phyloP scores from a whole-genome alignment of 2,888 invertebrate species.

The Epistrophe eligans region DNA sequence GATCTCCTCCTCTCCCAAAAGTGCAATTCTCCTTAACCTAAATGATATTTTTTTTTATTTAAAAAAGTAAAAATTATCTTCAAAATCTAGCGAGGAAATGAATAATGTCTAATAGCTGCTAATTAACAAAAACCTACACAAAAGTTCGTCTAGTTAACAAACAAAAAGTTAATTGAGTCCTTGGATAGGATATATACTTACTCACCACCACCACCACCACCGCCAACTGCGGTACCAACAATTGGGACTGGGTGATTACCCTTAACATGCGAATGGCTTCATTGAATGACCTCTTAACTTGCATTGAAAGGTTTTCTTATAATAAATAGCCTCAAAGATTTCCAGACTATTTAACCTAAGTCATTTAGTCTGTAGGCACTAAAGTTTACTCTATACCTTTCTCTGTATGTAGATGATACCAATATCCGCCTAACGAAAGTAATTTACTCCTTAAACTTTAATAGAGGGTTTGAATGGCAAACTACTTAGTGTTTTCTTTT shows the following conservation, averaged over 20 bases:
- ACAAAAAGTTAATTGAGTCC: conserved; percentile 76
- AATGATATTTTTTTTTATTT: conserved; percentile 18
- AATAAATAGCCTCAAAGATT: conserved; percentile 73
- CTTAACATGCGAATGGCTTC: conserved; percentile 74
- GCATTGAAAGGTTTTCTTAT: conserved; percentile 38
- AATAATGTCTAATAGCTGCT: conserved; percentile 66
- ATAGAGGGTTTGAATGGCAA: conserved; percentile 63
- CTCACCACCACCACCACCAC: not conserved
- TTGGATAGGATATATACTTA: conserved; percentile 13
- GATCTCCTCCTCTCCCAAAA: conserved; percentile 20
- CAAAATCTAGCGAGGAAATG: conserved; percentile 22
- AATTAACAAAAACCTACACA: conserved; percentile 50
- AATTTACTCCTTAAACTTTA: conserved; percentile 73
- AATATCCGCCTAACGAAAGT: conserved; percentile 42
- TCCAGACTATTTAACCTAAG: conserved; percentile 78
- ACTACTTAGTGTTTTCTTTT: conserved; percentile 59
- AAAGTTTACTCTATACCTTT: not conserved
- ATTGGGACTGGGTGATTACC: conserved; percentile 25
- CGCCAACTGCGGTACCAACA: too few species aligned
- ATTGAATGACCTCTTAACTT: conserved; percentile 70
- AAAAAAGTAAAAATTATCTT: not conserved
- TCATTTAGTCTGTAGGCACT: conserved; percentile 64
- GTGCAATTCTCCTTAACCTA: conserved; percentile 17
- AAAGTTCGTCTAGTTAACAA: conserved; percentile 49
- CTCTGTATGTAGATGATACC: not conserved